These are phyloP conservation scores for Pyralis farinalis DNA, from an alignment of 2,888 invertebrate species.

Conservation along the genomic window DNA sequence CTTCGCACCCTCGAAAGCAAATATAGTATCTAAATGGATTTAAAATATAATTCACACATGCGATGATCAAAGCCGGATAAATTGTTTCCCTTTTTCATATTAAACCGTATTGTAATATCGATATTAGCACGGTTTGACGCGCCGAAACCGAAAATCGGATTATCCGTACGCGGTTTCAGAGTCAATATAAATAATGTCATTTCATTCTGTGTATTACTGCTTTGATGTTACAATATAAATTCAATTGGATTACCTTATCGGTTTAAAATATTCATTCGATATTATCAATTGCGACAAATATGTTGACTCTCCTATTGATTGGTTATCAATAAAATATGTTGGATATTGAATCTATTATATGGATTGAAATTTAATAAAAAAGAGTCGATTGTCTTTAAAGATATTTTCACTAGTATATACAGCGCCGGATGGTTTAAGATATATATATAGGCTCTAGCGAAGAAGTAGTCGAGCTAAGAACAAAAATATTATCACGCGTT, in stretches of 20 bases:
- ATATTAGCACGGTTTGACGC: constrained; percentile 1
- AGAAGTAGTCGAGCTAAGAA: too few species aligned
- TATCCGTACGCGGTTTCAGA: neutral
- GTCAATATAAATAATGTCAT: neutral
- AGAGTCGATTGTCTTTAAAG: too few species aligned
- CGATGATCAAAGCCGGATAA: neutral
- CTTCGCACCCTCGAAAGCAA: too few species aligned
- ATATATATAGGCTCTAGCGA: too few species aligned
- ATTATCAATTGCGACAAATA: neutral
- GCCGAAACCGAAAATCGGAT: neutral
- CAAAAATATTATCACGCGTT: too few species aligned
- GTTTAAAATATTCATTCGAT: neutral
- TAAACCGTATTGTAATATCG: neutral
- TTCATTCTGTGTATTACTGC: neutral
- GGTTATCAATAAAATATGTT: too few species aligned
- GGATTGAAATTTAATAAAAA: too few species aligned
- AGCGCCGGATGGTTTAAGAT: too few species aligned
- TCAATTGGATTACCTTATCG: neutral
- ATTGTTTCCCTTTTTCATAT: neutral
- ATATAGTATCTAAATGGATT: too few species aligned
- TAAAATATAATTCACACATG: too few species aligned
- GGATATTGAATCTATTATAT: too few species aligned
- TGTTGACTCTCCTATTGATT: neutral
- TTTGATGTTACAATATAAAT: neutral
- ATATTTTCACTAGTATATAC: too few species aligned